These are phyloP conservation scores for Drosophila yakuba DNA, from an alignment of 1,140 invertebrate species.

Conservation along the genomic window DNA sequence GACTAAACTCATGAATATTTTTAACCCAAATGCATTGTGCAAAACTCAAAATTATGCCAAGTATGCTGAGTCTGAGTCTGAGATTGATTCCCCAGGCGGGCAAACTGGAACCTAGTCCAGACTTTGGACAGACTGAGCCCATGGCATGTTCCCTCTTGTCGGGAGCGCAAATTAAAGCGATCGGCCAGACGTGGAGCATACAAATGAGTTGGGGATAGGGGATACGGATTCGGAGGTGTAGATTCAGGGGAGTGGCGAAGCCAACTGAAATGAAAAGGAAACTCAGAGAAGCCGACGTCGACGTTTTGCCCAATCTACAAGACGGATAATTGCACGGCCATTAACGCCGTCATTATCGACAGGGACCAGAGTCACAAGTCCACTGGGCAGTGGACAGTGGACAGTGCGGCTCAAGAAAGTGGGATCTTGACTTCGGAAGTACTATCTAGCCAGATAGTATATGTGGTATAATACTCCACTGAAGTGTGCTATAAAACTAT, in stretches of 20 bases:
- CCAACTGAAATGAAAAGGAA: constrained; percentile 20
- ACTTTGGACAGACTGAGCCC: neutral
- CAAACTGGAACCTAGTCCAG: constrained; percentile 6
- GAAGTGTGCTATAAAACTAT: too few species aligned
- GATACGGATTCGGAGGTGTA: too few species aligned
- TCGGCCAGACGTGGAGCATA: constrained; percentile 22
- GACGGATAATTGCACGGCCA: constrained; percentile 32
- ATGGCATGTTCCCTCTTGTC: constrained; percentile 20
- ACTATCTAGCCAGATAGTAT: too few species aligned
- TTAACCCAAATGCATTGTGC: constrained; percentile 21
- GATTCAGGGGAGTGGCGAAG: neutral
- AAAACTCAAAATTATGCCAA: constrained; percentile 38
- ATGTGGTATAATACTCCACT: too few species aligned
- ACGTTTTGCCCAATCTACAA: constrained; percentile 12
- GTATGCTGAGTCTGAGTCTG: constrained; percentile 14
- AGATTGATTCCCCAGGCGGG: constrained; percentile 29
- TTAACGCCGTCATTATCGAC: constrained; percentile 62
- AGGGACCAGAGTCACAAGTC: constrained; percentile 22
- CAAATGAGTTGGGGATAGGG: constrained; percentile 13
- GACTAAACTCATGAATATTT: constrained; percentile 42
- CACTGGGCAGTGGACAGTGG: neutral
- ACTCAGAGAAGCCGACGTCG: constrained; percentile 7
- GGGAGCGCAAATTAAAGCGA: constrained; percentile 19
- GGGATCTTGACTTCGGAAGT: neutral
- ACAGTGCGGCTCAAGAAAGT: neutral